These are phyloP conservation scores for Potamarius usumacintae DNA, from an alignment of 2,113 vertebrate species.

Conservation along the genomic window DNA sequence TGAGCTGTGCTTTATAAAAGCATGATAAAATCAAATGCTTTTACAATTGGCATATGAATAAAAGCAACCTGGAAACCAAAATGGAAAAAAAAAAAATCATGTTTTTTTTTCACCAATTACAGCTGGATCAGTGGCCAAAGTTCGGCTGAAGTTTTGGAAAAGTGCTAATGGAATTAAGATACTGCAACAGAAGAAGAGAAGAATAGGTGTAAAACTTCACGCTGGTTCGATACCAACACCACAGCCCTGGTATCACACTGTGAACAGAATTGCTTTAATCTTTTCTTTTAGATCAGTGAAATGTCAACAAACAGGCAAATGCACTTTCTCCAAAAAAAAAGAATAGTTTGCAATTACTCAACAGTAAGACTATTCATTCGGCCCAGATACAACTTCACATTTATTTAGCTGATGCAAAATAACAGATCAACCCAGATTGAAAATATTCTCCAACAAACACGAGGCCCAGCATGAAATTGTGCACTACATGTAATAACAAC, in stretches of 20 bases:
- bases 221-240: neutral
- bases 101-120: neutral
- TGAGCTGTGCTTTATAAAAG: neutral
- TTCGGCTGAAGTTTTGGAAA: neutral
- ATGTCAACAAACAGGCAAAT: slow-evolving; percentile 33
- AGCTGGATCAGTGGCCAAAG: neutral
- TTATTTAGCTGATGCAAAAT: slow-evolving; percentile 30
- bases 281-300: slow-evolving; percentile 23
- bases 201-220: neutral
- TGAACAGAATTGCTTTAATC: slow-evolving; percentile 20
- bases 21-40: neutral
- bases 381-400: slow-evolving; percentile 27
- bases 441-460: slow-evolving; percentile 35
- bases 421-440: slow-evolving; percentile 31
- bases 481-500: slow-evolving; percentile 41
- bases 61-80: neutral
- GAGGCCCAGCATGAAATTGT: slow-evolving; percentile 41
- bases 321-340: slow-evolving; percentile 21
- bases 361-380: slow-evolving; percentile 13
- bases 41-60: neutral
- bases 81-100: neutral
- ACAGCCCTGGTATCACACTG: slow-evolving; percentile 4
- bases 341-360: neutral
- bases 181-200: neutral
- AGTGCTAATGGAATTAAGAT: neutral